Evolutionary conservation across 2,888 invertebrate species (phyloP).

Genomic region (Drosophila leonis): DNA sequence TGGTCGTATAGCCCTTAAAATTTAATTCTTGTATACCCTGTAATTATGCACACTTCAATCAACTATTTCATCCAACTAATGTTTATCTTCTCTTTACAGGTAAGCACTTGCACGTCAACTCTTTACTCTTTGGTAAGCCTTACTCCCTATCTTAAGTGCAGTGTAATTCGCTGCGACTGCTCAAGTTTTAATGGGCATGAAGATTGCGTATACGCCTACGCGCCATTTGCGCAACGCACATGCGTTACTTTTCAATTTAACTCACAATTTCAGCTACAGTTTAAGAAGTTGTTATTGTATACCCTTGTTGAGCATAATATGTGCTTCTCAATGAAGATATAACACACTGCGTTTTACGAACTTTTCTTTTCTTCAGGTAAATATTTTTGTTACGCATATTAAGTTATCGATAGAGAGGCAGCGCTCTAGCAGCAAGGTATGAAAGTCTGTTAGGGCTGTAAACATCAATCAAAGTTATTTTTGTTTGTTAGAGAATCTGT

Average conservation of each 20-base stretch:
- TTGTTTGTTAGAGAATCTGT: background rate
- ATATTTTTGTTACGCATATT: conserved; percentile 9
- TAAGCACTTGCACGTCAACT: conserved; percentile 7
- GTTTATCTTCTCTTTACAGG: conserved; percentile 34
- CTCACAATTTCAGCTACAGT: conserved; percentile 19
- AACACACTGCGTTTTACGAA: background rate
- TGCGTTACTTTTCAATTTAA: conserved; percentile 26
- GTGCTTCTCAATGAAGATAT: background rate
- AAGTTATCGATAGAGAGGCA: background rate
- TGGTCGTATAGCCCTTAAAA: background rate
- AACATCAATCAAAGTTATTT: background rate
- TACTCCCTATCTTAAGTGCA: background rate
- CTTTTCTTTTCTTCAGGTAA: background rate
- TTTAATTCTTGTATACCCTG: background rate
- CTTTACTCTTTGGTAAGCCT: conserved; percentile 16
- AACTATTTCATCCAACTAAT: background rate
- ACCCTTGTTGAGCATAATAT: background rate
- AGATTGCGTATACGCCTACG: conserved; percentile 66
- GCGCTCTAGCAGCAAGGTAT: background rate
- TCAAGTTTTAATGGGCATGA: conserved; percentile 42
- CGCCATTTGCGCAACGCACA: conserved; percentile 46
- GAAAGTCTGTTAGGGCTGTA: background rate
- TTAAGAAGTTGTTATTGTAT: conserved; percentile 6
- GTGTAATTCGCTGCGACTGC: background rate
- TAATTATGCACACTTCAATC: background rate